phyloP scores from a whole-genome alignment of 2,797 vertebrate species.

The Calcarius lapponicus region DNA sequence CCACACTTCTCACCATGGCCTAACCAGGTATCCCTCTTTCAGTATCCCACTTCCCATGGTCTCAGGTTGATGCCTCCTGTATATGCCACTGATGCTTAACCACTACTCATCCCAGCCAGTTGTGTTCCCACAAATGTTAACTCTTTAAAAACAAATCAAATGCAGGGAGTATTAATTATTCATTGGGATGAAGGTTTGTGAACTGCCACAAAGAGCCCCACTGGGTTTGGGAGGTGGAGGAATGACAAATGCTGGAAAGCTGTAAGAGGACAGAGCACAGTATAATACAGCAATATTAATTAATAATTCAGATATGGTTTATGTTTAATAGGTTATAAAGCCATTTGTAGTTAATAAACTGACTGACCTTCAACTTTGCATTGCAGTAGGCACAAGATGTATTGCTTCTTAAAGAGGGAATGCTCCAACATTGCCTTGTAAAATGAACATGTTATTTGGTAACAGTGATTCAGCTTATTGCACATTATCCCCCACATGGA shows the following conservation, averaged over 20 bases:
- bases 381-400: neutral
- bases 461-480: neutral
- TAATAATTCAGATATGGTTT: conserved; percentile 25
- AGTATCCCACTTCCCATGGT: neutral
- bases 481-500: neutral
- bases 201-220: neutral
- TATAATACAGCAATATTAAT: neutral
- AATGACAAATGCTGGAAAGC: neutral
- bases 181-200: neutral
- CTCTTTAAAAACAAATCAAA: neutral
- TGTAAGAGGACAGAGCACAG: neutral
- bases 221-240: neutral
- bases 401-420: neutral
- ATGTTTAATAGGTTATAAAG: conserved; percentile 15
- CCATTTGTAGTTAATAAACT: conserved; percentile 27
- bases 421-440: neutral
- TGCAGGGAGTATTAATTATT: neutral
- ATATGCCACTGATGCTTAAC: neutral
- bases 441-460: neutral
- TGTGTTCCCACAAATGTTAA: neutral
- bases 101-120: neutral
- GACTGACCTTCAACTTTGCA: neutral
- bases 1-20: neutral
- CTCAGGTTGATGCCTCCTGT: neutral
- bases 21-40: neutral